Percentiles rank a stretch among this genome's conserved stretches.
Conservation (phyloP, 2,113 vertebrate genomes). For the Macroglossus sobrinus region DNA sequence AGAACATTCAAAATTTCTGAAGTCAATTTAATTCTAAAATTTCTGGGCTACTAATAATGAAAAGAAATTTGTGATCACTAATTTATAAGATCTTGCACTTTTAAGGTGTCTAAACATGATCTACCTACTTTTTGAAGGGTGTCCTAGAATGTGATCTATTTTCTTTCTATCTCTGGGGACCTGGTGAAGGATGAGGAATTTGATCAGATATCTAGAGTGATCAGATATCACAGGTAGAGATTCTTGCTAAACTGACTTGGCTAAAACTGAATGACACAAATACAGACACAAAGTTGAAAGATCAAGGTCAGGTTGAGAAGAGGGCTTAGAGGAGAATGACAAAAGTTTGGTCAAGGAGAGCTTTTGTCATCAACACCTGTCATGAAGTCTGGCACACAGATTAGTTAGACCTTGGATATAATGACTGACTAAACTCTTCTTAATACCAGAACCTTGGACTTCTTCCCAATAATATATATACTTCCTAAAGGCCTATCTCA, state of each 20-base stretch:
- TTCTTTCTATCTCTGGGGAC: neutral
- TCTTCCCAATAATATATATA: neutral
- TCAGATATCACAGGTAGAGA: neutral
- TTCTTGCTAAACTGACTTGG: neutral
- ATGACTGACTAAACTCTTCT: neutral
- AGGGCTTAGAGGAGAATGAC: neutral
- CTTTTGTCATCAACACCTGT: neutral
- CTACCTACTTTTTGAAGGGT: neutral
- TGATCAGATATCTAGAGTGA: neutral
- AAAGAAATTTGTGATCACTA: neutral
- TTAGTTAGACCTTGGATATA: neutral
- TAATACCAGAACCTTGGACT: neutral
- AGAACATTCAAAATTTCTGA: neutral
- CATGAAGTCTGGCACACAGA: neutral
- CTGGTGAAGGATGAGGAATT: neutral
- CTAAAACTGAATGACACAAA: neutral
- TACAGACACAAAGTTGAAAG: neutral
- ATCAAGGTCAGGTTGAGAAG: neutral
- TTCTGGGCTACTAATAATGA: neutral
- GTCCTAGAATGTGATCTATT: neutral
- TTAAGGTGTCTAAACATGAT: neutral
- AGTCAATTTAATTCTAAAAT: conserved; percentile 14
- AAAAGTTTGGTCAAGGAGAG: neutral
- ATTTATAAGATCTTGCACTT: neutral
- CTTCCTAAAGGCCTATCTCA: neutral